Conservation (phyloP, 2,888 invertebrate genomes). For the Papilio gigon region DNA sequence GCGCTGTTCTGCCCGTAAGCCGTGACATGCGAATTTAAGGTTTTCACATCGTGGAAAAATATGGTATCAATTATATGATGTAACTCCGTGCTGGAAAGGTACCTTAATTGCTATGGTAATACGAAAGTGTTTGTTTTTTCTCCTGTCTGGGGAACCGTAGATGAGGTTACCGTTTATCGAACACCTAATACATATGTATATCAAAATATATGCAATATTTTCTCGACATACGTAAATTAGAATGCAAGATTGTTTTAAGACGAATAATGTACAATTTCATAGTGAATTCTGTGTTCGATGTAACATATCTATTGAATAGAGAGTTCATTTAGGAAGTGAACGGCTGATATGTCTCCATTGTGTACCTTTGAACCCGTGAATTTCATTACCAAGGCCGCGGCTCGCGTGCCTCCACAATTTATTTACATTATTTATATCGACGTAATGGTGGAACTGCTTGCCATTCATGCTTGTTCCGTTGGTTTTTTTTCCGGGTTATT, state of each 20-base stretch:
- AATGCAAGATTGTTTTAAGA: neutral
- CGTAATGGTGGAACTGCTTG: constrained; percentile 32
- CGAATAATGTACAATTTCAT: too few relatives aligned
- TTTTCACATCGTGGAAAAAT: constrained; percentile 47
- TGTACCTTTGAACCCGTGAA: constrained; percentile 60
- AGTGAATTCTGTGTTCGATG: neutral
- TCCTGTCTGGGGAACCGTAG: too few relatives aligned
- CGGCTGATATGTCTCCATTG: constrained; percentile 47
- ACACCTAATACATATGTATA: too few relatives aligned
- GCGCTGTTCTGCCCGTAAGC: constrained; percentile 46
- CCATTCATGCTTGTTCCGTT: constrained; percentile 21
- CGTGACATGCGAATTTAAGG: constrained; percentile 66
- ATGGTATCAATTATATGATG: constrained; percentile 16
- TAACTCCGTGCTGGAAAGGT: too few relatives aligned
- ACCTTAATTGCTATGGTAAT: neutral
- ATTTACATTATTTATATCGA: constrained; percentile 45
- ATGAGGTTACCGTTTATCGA: too few relatives aligned
- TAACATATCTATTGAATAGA: neutral
- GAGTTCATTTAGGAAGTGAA: constrained; percentile 7
- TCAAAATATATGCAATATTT: too few relatives aligned
- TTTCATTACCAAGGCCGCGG: constrained; percentile 58
- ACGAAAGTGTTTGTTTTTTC: neutral
- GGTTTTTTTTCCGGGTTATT: constrained; percentile 15
- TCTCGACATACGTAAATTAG: neutral
- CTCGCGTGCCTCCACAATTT: constrained; percentile 44